Percentiles rank a stretch among this genome's conserved stretches.
These are phyloP conservation scores for Cancer borealis DNA, from an alignment of 2,888 invertebrate species.

Conservation along the genomic window DNA sequence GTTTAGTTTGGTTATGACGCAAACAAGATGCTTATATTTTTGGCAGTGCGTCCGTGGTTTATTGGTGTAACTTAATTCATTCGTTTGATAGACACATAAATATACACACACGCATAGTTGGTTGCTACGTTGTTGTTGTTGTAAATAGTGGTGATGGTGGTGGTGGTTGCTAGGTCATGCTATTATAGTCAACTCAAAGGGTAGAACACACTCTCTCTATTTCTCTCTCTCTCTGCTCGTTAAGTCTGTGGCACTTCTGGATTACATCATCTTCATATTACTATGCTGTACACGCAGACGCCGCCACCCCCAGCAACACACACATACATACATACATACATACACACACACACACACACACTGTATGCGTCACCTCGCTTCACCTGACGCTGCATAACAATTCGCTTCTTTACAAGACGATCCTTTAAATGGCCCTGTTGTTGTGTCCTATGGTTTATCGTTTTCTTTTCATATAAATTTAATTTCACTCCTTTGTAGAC, in stretches of 20 bases:
- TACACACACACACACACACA: conserved; percentile 34
- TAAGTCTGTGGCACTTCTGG: conserved; percentile 5
- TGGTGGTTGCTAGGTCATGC: conserved; percentile 16
- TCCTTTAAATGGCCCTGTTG: neutral
- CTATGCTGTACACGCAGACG: neutral
- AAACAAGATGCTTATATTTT: neutral
- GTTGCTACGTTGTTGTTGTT: neutral
- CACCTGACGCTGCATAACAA: neutral
- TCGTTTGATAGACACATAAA: neutral
- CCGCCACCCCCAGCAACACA: conserved; percentile 4
- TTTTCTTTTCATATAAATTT: neutral
- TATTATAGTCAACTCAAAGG: neutral
- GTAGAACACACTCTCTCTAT: neutral
- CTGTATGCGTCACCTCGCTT: neutral
- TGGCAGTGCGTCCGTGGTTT: neutral
- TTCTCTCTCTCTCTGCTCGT: conserved; percentile 31
- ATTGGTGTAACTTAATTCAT: neutral
- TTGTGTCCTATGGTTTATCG: neutral
- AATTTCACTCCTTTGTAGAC: neutral
- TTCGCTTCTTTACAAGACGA: neutral
- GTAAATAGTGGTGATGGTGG: neutral
- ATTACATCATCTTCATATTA: conserved; percentile 17
- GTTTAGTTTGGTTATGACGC: neutral
- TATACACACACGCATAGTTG: neutral
- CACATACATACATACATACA: conserved; percentile 11